Evolutionary conservation across 1,140 invertebrate genomes (phyloP).

Genomic region (Ceratina australensis): DNA sequence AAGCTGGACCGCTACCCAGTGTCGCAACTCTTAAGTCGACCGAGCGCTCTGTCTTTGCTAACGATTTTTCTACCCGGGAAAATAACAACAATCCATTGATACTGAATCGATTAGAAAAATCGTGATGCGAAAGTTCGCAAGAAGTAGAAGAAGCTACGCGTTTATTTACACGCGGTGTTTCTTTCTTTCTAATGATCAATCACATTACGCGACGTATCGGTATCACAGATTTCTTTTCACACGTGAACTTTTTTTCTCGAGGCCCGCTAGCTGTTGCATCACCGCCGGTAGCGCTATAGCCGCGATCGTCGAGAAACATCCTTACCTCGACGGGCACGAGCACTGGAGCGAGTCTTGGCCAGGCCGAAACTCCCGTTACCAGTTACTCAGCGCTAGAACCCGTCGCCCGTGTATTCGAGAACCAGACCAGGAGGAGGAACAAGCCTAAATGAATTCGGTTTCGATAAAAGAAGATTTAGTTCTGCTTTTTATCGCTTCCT

Average conservation of each 20-base stretch:
- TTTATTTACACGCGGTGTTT: not conserved
- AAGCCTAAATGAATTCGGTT: too few species aligned
- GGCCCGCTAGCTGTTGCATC: constrained; percentile 15
- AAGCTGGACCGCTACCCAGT: constrained; percentile 48
- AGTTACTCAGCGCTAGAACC: not conserved
- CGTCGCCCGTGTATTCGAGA: too few species aligned
- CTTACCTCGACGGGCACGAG: not conserved
- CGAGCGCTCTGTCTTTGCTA: constrained; percentile 5
- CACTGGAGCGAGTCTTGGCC: not conserved
- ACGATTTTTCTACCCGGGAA: not conserved
- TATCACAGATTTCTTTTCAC: too few species aligned
- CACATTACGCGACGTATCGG: too few species aligned
- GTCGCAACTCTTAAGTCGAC: constrained; percentile 40
- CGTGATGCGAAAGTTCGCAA: constrained; percentile 11
- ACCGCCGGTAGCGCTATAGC: constrained; percentile 5
- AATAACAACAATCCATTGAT: constrained; percentile 9
- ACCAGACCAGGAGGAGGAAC: too few species aligned
- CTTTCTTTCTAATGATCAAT: too few species aligned
- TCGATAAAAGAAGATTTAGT: too few species aligned
- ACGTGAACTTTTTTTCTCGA: too few species aligned
- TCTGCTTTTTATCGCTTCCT: too few species aligned
- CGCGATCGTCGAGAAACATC: constrained; percentile 7
- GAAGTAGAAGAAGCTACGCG: not conserved
- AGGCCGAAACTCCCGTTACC: not conserved
- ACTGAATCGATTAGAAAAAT: not conserved